These are phyloP conservation scores for Magallana gigas DNA, from an alignment of 1,140 invertebrate genomes.

Conservation along the genomic window DNA sequence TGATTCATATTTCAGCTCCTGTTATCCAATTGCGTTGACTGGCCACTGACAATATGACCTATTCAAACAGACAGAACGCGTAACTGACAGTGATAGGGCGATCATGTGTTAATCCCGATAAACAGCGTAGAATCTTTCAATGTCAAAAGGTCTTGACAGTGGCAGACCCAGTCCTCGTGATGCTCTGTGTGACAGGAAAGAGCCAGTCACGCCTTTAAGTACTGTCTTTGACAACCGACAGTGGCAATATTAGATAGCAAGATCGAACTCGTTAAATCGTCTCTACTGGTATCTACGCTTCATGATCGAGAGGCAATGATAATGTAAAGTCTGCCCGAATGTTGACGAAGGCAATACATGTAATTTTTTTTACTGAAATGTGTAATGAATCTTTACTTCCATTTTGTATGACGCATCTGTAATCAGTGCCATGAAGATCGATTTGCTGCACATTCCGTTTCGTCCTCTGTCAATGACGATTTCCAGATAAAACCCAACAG, in stretches of 20 bases:
- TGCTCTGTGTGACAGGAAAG: constrained; percentile 52
- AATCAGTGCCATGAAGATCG: not conserved
- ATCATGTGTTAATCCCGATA: constrained; percentile 25
- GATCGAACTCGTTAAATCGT: not conserved
- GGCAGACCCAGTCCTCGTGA: constrained; percentile 42
- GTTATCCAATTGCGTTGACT: constrained; percentile 16
- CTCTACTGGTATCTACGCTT: too few relatives aligned
- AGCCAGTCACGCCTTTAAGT: not conserved
- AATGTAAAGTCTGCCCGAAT: too few relatives aligned
- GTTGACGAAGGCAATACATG: too few relatives aligned
- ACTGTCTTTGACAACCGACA: constrained; percentile 53
- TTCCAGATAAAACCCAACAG: constrained; percentile 42
- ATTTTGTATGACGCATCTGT: not conserved
- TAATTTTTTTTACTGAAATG: too few relatives aligned
- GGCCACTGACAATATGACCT: constrained; percentile 56
- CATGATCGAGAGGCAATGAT: too few relatives aligned
- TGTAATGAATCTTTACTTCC: not conserved
- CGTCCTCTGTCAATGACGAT: not conserved
- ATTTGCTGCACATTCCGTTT: not conserved
- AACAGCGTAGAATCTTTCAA: constrained; percentile 47
- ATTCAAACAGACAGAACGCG: constrained; percentile 35
- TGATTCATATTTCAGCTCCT: constrained; percentile 33
- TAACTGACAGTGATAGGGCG: constrained; percentile 53
- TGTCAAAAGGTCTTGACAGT: constrained; percentile 47
- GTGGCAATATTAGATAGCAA: constrained; percentile 30